These are phyloP conservation scores for Mimachlamys varia DNA, from an alignment of 2,888 invertebrate genomes.

Conservation along the genomic window DNA sequence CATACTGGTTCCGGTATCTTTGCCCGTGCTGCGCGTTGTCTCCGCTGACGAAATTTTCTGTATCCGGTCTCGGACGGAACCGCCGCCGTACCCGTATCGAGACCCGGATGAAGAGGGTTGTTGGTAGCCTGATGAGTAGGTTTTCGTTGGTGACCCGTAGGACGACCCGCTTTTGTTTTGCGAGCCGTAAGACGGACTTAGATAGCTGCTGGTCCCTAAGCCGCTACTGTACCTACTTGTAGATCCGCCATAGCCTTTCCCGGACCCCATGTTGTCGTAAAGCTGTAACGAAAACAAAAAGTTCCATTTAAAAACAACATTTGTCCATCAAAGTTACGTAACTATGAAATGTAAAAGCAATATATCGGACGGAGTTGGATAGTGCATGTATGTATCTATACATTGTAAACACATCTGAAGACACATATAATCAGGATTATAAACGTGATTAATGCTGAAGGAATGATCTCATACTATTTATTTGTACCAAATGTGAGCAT, in stretches of 20 bases:
- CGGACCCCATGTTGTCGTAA: conserved; percentile 74
- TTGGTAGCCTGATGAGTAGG: conserved; percentile 32
- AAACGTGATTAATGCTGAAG: too few species aligned
- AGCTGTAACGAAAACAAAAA: conserved; percentile 62
- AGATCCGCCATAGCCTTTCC: conserved; percentile 66
- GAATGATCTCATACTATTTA: too few species aligned
- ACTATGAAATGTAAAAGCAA: too few species aligned
- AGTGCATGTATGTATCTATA: too few species aligned
- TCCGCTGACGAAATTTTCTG: conserved; percentile 63
- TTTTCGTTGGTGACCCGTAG: conserved; percentile 32
- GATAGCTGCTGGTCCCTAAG: conserved; percentile 59
- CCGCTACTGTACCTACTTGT: conserved; percentile 51
- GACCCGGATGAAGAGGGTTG: conserved; percentile 41
- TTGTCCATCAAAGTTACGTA: neutral
- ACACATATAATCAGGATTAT: too few species aligned
- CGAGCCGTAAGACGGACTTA: conserved; percentile 62
- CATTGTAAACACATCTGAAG: too few species aligned
- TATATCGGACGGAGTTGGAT: too few species aligned
- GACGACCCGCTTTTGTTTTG: conserved; percentile 50
- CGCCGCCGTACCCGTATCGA: conserved; percentile 57
- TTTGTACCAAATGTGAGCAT: too few species aligned
- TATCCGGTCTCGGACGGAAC: conserved; percentile 67
- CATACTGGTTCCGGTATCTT: conserved; percentile 53
- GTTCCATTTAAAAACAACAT: neutral
- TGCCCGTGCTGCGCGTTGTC: conserved; percentile 42